These are phyloP conservation scores for Anoplophora glabripennis DNA, from an alignment of 1,140 invertebrate genomes.

Conservation along the genomic window DNA sequence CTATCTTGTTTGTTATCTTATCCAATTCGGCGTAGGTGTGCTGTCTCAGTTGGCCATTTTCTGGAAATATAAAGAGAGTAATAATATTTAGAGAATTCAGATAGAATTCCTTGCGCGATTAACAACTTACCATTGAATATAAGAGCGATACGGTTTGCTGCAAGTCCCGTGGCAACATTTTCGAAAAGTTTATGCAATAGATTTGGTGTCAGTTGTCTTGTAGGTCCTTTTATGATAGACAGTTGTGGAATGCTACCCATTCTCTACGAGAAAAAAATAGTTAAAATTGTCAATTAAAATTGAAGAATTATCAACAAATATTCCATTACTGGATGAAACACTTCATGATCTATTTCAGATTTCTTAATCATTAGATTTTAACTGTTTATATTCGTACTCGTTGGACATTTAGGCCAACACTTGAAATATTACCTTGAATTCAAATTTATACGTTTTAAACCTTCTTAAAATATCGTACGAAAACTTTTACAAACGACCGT, in stretches of 20 bases:
- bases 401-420: not conserved
- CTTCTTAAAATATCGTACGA: not conserved
- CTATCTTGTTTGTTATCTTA: slow-evolving; percentile 36
- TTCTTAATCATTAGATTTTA: not conserved
- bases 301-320: too few relatives aligned
- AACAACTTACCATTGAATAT: slow-evolving; percentile 42
- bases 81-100: slow-evolving; percentile 79
- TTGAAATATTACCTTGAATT: slow-evolving; percentile 1
- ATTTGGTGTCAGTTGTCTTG: slow-evolving; percentile 28
- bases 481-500: not conserved
- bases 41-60: slow-evolving; percentile 25
- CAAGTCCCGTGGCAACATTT: slow-evolving; percentile 25
- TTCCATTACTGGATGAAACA: too few relatives aligned
- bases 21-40: slow-evolving; percentile 33
- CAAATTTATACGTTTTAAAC: too few relatives aligned
- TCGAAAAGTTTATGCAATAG: slow-evolving; percentile 38
- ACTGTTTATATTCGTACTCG: too few relatives aligned
- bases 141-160: slow-evolving; percentile 35
- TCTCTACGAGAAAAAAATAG: slow-evolving; percentile 13
- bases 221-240: slow-evolving; percentile 45
- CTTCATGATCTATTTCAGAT: too few relatives aligned
- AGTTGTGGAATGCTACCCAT: slow-evolving; percentile 46
- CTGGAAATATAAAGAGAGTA: slow-evolving; percentile 9
- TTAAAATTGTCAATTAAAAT: too few relatives aligned
- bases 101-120: not conserved